These are phyloP conservation scores for Microtus oregoni DNA, from an alignment of 2,113 vertebrate genomes.

Conservation along the genomic window DNA sequence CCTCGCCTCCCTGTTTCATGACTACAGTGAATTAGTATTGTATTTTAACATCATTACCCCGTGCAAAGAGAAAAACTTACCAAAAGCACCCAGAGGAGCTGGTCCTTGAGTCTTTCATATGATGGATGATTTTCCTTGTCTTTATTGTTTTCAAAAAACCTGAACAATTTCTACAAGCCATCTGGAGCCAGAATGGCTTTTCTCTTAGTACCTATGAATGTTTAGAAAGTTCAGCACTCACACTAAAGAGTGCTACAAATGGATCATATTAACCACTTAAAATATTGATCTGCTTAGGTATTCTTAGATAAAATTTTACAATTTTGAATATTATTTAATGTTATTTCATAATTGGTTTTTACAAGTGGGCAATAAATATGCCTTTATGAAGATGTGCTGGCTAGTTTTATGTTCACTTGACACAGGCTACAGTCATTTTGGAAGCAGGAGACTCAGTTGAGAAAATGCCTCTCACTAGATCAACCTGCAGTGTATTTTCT, in stretches of 20 bases:
- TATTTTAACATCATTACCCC: conserved; percentile 55
- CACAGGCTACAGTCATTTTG: neutral
- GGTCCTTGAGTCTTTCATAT: conserved; percentile 15
- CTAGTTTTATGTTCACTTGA: neutral
- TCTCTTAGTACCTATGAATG: conserved; percentile 71
- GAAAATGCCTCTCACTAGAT: neutral
- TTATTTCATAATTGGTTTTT: conserved; percentile 68
- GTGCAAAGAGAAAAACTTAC: neutral
- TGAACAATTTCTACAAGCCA: neutral
- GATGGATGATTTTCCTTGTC: conserved; percentile 56
- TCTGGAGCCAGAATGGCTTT: conserved; percentile 40
- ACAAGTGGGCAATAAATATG: conserved; percentile 19
- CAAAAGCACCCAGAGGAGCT: neutral
- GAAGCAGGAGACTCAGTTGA: neutral
- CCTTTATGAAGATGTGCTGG: neutral
- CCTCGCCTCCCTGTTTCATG: conserved; percentile 33
- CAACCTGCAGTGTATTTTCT: neutral
- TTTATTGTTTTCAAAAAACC: conserved; percentile 45
- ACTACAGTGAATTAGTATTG: conserved; percentile 20
- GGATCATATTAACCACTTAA: conserved; percentile 56
- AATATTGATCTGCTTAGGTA: conserved; percentile 66
- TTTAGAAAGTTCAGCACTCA: conserved; percentile 71
- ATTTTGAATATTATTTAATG: conserved; percentile 52
- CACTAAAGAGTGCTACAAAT: conserved; percentile 34
- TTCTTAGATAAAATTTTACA: conserved; percentile 64